Evolutionary conservation across 1,140 invertebrate genomes (phyloP), one percentile per base, ranked within the genome.

Genomic region (Acromyrmex echinatior): DNA sequence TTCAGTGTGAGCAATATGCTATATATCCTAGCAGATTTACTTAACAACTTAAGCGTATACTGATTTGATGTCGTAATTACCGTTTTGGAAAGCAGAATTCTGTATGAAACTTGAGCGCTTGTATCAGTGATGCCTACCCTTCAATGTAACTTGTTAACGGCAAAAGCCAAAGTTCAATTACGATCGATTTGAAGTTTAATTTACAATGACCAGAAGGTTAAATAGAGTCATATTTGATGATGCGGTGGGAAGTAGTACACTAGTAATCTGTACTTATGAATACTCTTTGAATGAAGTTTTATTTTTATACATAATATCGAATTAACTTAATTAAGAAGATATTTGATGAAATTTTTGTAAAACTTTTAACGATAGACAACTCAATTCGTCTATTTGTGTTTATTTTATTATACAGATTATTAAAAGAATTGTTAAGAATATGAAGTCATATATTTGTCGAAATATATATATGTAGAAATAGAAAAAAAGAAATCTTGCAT

Each of bases 121-220:
- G 49, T 45, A 60, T 35, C 39, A 45, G 0, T 18, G 2, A 21
- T 28, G 5, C 18, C 3, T 18, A 51, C 25, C 21, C 51, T 81
- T 45, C 51, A 21, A 28, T 31, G 9, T 39, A 81, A 81, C 66
- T 81, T 77, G 58, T 62, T 28, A 39, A 79, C n/a, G 39, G 25
- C n/a, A 45, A 45, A 51, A 49, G 35, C 49, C 73, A 86, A 51
- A 58, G 74, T 86, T 74, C 87, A 86, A 90, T 89, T 86, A 60
- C 53, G 14, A 78, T 28, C 68, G 73, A 86, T 87, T 25, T 53
- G 78, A 85, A 60, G 16, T 88, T 62, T 76, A 76, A 88, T 88
- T 88, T 82, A 88, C 58, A 89, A 77, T 71, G 56, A 51, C 49
- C 66, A 31, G 28, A 9, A 53, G 87, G 86, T 88, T 70, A 88